Evolutionary conservation across 1,140 invertebrate species (phyloP).

Genomic region (Bacillus rossius): DNA sequence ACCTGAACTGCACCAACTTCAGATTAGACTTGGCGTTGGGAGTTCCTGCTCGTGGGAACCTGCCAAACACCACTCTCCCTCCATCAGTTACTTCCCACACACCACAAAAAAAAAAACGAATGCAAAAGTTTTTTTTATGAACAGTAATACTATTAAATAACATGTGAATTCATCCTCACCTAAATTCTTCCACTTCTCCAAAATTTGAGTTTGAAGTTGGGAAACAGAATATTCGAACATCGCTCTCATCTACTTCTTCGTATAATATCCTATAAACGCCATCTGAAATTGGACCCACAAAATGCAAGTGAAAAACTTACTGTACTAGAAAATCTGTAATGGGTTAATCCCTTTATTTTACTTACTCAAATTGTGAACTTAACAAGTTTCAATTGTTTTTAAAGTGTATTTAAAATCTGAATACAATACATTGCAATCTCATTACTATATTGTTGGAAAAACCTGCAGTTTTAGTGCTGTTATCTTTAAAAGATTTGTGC

Average conservation of each 20-base stretch:
- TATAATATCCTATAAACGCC: slow-evolving; percentile 85
- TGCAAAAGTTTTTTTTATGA: background rate
- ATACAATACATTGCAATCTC: slow-evolving; percentile 10
- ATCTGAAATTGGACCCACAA: slow-evolving; percentile 46
- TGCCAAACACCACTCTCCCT: slow-evolving; percentile 33
- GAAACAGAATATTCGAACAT: slow-evolving; percentile 88
- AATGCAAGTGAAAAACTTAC: background rate
- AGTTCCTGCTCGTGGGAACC: slow-evolving; percentile 88
- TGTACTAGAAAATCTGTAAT: too few relatives aligned
- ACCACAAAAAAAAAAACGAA: background rate
- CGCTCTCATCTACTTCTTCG: slow-evolving; percentile 93
- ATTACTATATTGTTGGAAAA: too few relatives aligned
- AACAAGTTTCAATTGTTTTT: background rate
- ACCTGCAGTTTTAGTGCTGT: too few relatives aligned
- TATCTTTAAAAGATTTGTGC: too few relatives aligned
- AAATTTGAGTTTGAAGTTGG: slow-evolving; percentile 70
- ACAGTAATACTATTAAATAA: background rate
- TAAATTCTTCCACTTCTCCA: slow-evolving; percentile 80
- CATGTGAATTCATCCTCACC: slow-evolving; percentile 24
- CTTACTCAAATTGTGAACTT: background rate
- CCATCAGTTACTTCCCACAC: slow-evolving; percentile 9
- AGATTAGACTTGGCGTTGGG: slow-evolving; percentile 85
- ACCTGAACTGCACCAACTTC: slow-evolving; percentile 80
- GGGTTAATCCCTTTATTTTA: too few relatives aligned
- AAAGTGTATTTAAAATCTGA: background rate